Conservation (phyloP, 2,888 invertebrate genomes). For the Hanleya hanleyi region DNA sequence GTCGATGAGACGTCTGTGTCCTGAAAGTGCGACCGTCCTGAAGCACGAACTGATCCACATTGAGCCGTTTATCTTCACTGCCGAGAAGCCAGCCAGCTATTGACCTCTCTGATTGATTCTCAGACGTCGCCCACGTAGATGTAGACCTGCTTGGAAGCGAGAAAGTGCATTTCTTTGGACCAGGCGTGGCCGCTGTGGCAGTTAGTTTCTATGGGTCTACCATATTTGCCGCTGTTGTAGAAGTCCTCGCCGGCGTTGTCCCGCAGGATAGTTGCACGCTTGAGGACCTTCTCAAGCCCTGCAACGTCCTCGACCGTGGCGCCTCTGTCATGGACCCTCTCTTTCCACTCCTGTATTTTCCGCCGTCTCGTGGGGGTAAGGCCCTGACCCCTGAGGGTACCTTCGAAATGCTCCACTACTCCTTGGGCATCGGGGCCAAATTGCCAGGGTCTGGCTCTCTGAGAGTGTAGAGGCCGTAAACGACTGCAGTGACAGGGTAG, state of each 20-base stretch:
- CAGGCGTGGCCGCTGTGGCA: constrained; percentile 33
- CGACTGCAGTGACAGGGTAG: constrained; percentile 15
- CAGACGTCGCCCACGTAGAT: constrained; percentile 28
- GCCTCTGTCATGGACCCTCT: background rate
- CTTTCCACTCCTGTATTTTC: background rate
- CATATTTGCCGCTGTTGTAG: constrained; percentile 17
- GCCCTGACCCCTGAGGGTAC: too few relatives aligned
- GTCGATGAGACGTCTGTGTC: background rate
- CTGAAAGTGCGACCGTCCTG: constrained; percentile 14
- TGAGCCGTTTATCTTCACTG: constrained; percentile 8
- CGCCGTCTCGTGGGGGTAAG: too few relatives aligned
- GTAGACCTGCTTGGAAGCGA: constrained; percentile 2
- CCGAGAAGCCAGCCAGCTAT: constrained; percentile 21
- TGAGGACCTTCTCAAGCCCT: too few relatives aligned
- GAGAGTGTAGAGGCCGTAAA: constrained; percentile 18
- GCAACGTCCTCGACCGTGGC: too few relatives aligned
- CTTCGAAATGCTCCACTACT: too few relatives aligned
- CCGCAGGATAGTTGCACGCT: constrained; percentile 21
- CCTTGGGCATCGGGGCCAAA: too few relatives aligned
- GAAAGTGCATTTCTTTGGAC: constrained; percentile 21
- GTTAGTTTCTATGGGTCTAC: constrained; percentile 21
- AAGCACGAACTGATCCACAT: too few relatives aligned
- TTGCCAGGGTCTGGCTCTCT: too few relatives aligned
- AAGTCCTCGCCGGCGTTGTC: constrained; percentile 21
- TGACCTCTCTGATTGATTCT: constrained; percentile 20